A percentile compares a stretch with the other conserved stretches of the same genome.
phyloP scores from a whole-genome alignment of 2,888 invertebrate species.

The Leptopilina myrica region DNA sequence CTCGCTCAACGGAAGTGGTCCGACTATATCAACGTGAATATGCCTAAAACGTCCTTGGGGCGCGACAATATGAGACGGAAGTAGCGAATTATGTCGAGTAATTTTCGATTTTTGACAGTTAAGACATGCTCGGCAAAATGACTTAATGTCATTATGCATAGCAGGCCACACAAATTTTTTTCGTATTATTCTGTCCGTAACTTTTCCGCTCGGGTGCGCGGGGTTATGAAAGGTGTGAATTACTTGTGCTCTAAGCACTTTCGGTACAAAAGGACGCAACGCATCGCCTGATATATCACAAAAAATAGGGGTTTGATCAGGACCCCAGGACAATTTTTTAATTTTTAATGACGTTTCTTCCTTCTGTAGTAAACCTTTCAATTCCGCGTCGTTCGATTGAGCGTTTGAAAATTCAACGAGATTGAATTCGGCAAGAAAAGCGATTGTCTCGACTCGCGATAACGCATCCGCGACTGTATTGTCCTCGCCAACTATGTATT shows the following conservation, averaged over 20 bases:
- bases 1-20: too few relatives aligned
- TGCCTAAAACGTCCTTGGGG: too few relatives aligned
- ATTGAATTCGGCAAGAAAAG: not conserved
- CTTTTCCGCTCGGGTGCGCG: not conserved
- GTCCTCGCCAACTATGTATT: not conserved
- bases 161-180: slow-evolving; percentile 30
- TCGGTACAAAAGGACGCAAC: not conserved
- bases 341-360: not conserved
- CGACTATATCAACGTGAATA: too few relatives aligned
- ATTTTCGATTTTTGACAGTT: too few relatives aligned
- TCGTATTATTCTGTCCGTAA: not conserved
- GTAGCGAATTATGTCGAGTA: too few relatives aligned
- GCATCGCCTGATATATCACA: not conserved
- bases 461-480: not conserved
- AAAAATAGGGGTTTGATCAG: not conserved
- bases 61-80: too few relatives aligned
- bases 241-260: not conserved
- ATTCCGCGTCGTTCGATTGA: not conserved
- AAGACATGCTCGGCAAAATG: too few relatives aligned
- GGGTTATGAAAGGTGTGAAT: not conserved
- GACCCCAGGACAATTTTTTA: not conserved
- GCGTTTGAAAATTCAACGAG: not conserved
- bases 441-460: not conserved
- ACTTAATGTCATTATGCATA: too few relatives aligned
- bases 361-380: not conserved